Evolutionary conservation across 2,113 vertebrate species (phyloP), one percentile per base, ranked within the genome.

Genomic region (Reinhardtius hippoglossoides): DNA sequence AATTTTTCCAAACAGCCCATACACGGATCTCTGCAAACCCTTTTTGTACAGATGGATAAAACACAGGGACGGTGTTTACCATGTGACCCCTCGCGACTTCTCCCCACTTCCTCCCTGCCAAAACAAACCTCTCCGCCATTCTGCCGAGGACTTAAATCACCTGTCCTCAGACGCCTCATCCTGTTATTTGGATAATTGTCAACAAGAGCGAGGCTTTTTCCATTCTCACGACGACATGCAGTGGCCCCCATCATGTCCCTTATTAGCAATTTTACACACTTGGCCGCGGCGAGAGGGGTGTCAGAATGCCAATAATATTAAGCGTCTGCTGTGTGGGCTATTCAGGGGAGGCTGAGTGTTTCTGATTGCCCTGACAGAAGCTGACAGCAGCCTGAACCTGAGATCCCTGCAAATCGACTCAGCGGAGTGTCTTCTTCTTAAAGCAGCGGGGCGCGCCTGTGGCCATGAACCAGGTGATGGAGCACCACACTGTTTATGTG

Each of bases 221-320:
- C 83, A 87, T 90, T 89, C 89, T 91, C 87, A 79, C 85, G 82
- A 88, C 88, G 68, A 86, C 91, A 84, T 75, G 89, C 85, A 83
- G 87, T 75, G 74, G 89, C 82, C 84, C 54, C 91, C 91, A 93
- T 94, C 92, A 92, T 92, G 91, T 91, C 87, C 89, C 91, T 92
- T 94, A 94, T 95, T 94, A 94, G 90, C 87, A 91, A 92, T 94
- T 94, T 94, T 94, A 93, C 93, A 94, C 91, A 91, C 92, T 87
- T 78, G 90, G 92, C 85, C 84, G 87, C 80, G 81, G 91, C 85
- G 65, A 86, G 83, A 87, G 82, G 50, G 80, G 87, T 93, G 94
- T 93, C 94, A 93, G 92, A 67, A 92, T 91, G 90, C 91, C 92
- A 93, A 90, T 94, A 94, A 94, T 94, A 94, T 94, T 95, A 93